A percentile compares a stretch with the other conserved stretches of the same genome.
phyloP scores from a whole-genome alignment of 2,113 vertebrate species.

The Lanius ludovicianus region DNA sequence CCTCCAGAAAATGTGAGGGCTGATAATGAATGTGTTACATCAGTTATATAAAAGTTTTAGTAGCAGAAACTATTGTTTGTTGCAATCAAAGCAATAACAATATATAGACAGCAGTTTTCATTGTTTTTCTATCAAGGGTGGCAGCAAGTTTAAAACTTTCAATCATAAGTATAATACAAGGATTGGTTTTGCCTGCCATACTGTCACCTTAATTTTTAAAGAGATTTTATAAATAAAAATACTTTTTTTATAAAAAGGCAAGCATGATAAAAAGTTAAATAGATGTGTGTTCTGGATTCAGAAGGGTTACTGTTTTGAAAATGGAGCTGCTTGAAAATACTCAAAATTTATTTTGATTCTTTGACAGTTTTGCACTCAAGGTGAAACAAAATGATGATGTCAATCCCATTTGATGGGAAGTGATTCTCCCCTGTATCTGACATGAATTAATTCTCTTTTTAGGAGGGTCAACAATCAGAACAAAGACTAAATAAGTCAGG shows the following conservation, averaged over 20 bases:
- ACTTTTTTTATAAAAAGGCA: neutral
- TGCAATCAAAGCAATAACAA: neutral
- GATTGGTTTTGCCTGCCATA: neutral
- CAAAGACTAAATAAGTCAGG: conserved; percentile 26
- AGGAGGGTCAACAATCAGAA: conserved; percentile 11
- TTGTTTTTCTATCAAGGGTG: neutral
- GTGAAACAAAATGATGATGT: conserved; percentile 6
- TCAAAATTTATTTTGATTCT: conserved; percentile 23
- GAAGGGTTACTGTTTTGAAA: neutral
- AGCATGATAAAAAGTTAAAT: neutral
- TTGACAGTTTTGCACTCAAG: neutral
- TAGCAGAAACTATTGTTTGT: neutral
- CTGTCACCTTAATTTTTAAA: neutral
- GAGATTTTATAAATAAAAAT: neutral
- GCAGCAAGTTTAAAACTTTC: neutral
- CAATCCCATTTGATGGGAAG: neutral
- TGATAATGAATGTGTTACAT: neutral
- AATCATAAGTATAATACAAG: neutral
- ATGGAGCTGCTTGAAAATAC: neutral
- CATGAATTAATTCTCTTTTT: conserved; percentile 39
- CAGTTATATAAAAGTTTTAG: neutral
- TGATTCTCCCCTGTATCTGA: neutral
- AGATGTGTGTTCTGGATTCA: neutral
- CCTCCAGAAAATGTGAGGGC: neutral
- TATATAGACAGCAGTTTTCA: neutral